Evolutionary conservation across 2,797 vertebrate species (phyloP), one percentile per base, ranked within the genome.

Genomic region (Eutrigla gurnardus): DNA sequence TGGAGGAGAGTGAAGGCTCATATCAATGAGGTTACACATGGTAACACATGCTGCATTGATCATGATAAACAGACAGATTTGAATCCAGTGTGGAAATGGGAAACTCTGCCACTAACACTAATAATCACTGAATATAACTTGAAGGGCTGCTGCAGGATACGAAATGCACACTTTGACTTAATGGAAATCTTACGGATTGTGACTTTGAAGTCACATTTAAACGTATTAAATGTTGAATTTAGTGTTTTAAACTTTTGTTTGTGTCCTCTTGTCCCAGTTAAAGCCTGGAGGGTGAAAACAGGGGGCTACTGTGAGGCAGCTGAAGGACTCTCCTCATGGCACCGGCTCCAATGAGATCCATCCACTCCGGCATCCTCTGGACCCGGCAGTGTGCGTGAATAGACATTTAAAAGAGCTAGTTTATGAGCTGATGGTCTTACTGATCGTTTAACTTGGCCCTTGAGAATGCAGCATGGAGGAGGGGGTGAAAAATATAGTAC

Each of bases 401-500:
- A 75, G 85, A 77, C 88, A 78, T 86, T 79, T 88, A 91, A 85
- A 86, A 82, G 85, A 84, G 80, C 69, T 67, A 64, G 82, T 88
- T 91, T 89, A 92, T 92, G 80, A 94, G 90, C 88, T 57, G 69
- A 91, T 90, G 91, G 91, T 93, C 90, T 90, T 83, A 83, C 78
- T 25, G 57, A 86, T 90, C 88, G 84, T 93, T 95, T 93, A 92
- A 90, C 86, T 91, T 58, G 65, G 86, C 80, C 73, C 70, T 77
- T 32, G 47, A 90, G 89, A 93, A 93, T 84, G 77, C 61, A 55
- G 69, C 0, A 14, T 18, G 7, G n/a, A 36, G 45, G 25, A 9
- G 49, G 9, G 49, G 84, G 78, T 82, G 73, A 70, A 85, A 90
- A 89, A 91, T 91, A 92, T 91, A 88, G 72, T 75, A 86, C 85